Evolutionary conservation across 2,797 vertebrate species (phyloP).

Genomic region (Trachops cirrhosus): DNA sequence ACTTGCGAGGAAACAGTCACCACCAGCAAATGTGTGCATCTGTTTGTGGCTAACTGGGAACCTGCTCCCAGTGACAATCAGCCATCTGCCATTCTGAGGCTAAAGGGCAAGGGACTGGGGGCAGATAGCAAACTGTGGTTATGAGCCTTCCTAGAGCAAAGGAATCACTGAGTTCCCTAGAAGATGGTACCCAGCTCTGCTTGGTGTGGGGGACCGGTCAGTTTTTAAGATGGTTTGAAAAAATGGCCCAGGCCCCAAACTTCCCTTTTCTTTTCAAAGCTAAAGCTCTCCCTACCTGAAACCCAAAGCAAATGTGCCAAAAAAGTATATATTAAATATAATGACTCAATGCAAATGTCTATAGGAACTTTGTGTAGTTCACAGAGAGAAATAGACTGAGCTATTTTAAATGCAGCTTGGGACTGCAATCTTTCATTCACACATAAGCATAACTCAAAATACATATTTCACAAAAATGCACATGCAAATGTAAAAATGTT

Average conservation of each 20-base stretch:
- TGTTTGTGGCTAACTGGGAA: constrained; percentile 38
- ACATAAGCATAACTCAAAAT: not conserved
- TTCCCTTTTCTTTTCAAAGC: not conserved
- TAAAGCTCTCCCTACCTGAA: not conserved
- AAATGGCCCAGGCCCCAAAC: not conserved
- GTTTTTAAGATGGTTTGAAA: not conserved
- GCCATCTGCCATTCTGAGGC: constrained; percentile 40
- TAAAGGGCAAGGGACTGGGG: not conserved
- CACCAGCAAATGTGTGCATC: constrained; percentile 58
- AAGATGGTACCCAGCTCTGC: not conserved
- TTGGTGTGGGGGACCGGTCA: not conserved
- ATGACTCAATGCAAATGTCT: not conserved
- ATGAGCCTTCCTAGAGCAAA: not conserved
- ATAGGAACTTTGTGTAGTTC: not conserved
- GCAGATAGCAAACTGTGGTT: not conserved
- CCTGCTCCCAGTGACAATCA: not conserved
- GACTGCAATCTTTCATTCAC: not conserved
- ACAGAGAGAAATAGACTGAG: not conserved
- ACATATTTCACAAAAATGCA: not conserved
- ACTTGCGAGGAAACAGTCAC: constrained; percentile 24
- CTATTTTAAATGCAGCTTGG: not conserved
- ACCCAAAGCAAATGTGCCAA: not conserved
- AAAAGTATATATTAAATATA: not conserved
- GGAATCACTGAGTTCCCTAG: not conserved
- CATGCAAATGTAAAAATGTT: not conserved